Base-by-base conservation (phyloP, 2,888 invertebrate genomes). In the Pegoplata infirma region DNA sequence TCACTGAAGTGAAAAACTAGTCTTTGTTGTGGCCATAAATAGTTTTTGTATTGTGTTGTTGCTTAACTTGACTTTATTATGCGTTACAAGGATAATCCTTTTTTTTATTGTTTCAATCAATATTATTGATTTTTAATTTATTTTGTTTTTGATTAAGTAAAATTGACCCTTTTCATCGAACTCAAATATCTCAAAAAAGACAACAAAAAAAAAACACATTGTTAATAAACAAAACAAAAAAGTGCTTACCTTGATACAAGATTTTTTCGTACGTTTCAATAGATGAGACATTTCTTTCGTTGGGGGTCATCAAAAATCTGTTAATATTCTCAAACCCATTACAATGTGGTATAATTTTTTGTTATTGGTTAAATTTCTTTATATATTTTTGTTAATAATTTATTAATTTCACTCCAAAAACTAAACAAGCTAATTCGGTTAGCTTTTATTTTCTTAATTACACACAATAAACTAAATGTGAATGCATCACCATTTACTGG, bases 241-340 rank as follows among this genome's bases (percentile, higher is more conserved):
- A n/a, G n/a, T n/a, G n/a, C 86, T 89, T 84, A 89, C 88, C 87
- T 89, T 89, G 73, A 88, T 83, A 81, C 88, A 89, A 81, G 89
- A 88, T 77, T 89, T 89, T 81, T 88, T 89, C 75, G 88, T 89
- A 84, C 88, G 87, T 82, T 86, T 88, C 49, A 89, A 84, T 81
- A 89, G 83, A 79, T 89, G 85, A 78, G 88, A 87, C 88, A 88
- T 88, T 23, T 77, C 64, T 68, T 40, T n/a, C n/a, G n/a, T n/a
- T 64, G 47, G 46, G 64, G 21, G 61, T 64, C 64, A 36, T 68
- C 53, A 67, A 47, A 68, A 49, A 56, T 55, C 17, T 5, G 63
- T 25, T 49, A 68, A 63, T 44, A 46, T 71, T 53, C 19, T 28
- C 28, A 67, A 67, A 67, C 63, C 71, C 75, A 79, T 75, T 49